A percentile compares a stretch with the other conserved stretches of the same genome.
Evolutionary conservation across 2,113 vertebrate genomes (phyloP).

Genomic region (Notarius quadriscutis): DNA sequence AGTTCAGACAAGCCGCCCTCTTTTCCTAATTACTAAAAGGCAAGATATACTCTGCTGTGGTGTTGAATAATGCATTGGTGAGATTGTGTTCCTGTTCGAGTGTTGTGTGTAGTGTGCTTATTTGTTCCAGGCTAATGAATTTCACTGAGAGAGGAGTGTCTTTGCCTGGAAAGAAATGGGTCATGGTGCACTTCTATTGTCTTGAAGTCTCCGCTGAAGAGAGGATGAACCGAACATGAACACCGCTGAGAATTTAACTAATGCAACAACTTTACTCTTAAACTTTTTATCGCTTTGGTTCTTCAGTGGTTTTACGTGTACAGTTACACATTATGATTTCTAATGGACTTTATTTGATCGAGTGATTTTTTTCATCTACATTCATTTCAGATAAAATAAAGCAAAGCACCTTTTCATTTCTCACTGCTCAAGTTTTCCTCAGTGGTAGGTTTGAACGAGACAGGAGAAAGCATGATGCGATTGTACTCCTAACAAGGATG

Average conservation of each 20-base stretch:
- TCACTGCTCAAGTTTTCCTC: conserved; percentile 30
- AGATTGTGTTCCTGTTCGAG: conserved; percentile 38
- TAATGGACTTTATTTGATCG: neutral
- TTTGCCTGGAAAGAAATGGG: conserved; percentile 53
- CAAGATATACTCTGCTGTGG: conserved; percentile 39
- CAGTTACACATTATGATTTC: neutral
- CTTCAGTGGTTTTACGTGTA: neutral
- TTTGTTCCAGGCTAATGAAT: conserved; percentile 51
- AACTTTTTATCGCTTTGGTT: neutral
- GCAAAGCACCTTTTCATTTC: neutral
- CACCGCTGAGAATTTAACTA: conserved; percentile 1
- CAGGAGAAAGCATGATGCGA: conserved; percentile 9
- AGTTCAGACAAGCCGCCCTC: neutral
- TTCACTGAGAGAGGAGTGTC: conserved; percentile 42
- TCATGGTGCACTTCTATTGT: conserved; percentile 44
- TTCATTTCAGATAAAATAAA: neutral
- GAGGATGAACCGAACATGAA: conserved; percentile 23
- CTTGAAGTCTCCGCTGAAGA: conserved; percentile 39
- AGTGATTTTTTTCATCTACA: neutral
- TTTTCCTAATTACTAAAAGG: neutral
- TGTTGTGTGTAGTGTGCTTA: conserved; percentile 10
- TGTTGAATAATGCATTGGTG: conserved; percentile 57
- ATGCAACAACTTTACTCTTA: neutral
- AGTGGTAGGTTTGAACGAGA: conserved; percentile 19
- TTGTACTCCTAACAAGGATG: conserved; percentile 59